Conservation (phyloP, 2,888 invertebrate genomes). For the Chymomyza fuscimana region DNA sequence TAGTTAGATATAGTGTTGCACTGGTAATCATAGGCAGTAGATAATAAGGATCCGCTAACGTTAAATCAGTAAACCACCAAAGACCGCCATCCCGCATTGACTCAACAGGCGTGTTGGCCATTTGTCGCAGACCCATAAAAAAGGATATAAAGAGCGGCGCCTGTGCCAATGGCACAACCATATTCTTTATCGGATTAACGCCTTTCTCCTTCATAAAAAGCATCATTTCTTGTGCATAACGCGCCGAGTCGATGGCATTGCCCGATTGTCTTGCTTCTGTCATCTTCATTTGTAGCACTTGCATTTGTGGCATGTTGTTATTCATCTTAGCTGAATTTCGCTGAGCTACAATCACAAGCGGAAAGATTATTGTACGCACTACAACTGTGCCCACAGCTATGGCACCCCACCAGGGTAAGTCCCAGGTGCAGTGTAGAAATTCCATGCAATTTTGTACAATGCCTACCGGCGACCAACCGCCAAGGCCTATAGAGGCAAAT, state of each 20-base stretch:
- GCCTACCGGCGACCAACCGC: slow-evolving; percentile 91
- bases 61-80: slow-evolving; percentile 96
- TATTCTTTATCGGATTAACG: slow-evolving; percentile 89
- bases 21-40: slow-evolving; percentile 92
- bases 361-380: slow-evolving; percentile 89
- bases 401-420: slow-evolving; percentile 96
- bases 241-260: slow-evolving; percentile 88
- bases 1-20: slow-evolving; percentile 88
- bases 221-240: slow-evolving; percentile 89
- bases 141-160: slow-evolving; percentile 96
- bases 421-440: slow-evolving; percentile 88
- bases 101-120: slow-evolving; percentile 95
- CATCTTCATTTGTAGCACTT: slow-evolving; percentile 90
- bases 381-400: slow-evolving; percentile 90
- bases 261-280: slow-evolving; percentile 92
- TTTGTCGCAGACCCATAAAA: slow-evolving; percentile 91
- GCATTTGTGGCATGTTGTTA: slow-evolving; percentile 92
- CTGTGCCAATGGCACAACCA: slow-evolving; percentile 89
- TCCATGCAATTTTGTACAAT: slow-evolving; percentile 90
- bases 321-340: slow-evolving; percentile 89
- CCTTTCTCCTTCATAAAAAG: slow-evolving; percentile 90
- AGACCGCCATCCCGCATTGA: slow-evolving; percentile 93
- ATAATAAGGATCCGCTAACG: slow-evolving; percentile 93
- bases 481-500: slow-evolving; percentile 90
- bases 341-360: slow-evolving; percentile 91